A percentile compares a stretch with the other conserved stretches of the same genome.
Evolutionary conservation across 1,140 invertebrate species (phyloP).

Genomic region (Centruroides vittatus): DNA sequence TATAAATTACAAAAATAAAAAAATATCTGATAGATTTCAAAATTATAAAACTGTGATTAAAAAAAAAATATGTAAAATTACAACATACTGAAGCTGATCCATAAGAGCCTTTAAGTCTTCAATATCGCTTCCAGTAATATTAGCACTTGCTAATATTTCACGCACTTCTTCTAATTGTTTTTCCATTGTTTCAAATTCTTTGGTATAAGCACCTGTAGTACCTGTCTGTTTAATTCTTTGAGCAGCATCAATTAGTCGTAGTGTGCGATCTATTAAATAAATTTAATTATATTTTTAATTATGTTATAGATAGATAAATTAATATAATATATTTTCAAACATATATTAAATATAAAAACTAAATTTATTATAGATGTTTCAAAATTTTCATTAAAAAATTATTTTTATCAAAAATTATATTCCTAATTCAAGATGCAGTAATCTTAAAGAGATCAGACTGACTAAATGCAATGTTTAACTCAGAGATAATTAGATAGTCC

Average conservation of each 20-base stretch:
- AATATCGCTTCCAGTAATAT: constrained; percentile 55
- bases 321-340: constrained; percentile 40
- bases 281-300: no score
- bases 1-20: not conserved
- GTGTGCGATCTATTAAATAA: constrained; percentile 28
- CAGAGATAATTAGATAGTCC: no score
- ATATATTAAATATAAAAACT: constrained; percentile 12
- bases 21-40: not conserved
- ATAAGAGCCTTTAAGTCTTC: constrained; percentile 43
- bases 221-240: constrained; percentile 82
- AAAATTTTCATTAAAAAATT: no score
- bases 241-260: constrained; percentile 56
- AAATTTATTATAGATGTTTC: constrained; percentile 22
- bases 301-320: constrained; percentile 5
- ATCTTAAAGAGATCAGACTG: no score
- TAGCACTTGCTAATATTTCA: constrained; percentile 55
- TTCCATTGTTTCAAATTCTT: constrained; percentile 84
- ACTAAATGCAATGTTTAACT: no score
- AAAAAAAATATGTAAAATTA: not conserved
- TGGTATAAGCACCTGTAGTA: constrained; percentile 81
- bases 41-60: not conserved
- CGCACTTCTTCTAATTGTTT: constrained; percentile 63
- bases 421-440: no score
- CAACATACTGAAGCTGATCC: constrained; percentile 27
- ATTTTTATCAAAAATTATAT: no score